These are phyloP conservation scores for Odobenus rosmarus DNA, from an alignment of 2,113 vertebrate species.

Conservation along the genomic window DNA sequence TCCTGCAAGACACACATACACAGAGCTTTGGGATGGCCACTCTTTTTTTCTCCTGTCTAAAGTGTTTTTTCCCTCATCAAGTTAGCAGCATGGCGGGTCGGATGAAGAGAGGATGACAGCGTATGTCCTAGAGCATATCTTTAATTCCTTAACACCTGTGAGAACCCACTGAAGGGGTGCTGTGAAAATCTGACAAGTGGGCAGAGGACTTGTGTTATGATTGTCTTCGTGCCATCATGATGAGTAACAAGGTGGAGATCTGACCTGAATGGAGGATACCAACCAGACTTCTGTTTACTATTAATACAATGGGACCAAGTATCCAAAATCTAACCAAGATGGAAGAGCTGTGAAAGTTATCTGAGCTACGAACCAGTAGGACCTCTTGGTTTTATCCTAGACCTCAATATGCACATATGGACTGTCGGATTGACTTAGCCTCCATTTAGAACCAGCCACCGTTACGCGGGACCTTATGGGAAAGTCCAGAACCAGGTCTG, in stretches of 20 bases:
- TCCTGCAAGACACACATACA: conserved; percentile 84
- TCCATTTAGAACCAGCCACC: background rate
- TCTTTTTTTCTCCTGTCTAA: rapidly evolving
- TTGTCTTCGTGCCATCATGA: background rate
- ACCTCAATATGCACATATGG: no score
- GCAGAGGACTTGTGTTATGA: background rate
- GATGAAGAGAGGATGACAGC: background rate
- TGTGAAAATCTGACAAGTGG: background rate
- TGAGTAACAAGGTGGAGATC: background rate
- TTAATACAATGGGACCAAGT: rapidly evolving
- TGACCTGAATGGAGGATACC: background rate
- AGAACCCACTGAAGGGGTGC: background rate
- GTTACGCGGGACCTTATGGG: rapidly evolving
- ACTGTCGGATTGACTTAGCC: background rate
- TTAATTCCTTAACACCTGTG: background rate
- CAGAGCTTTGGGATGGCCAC: background rate
- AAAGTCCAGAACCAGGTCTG: background rate
- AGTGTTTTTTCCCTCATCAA: rapidly evolving
- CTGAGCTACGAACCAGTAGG: background rate
- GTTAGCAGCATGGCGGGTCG: background rate
- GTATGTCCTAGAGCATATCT: rapidly evolving
- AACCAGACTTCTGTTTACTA: background rate
- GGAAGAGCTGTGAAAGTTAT: background rate
- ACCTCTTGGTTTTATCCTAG: background rate
- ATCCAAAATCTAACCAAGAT: background rate